Conservation (phyloP, 2,113 vertebrate species). For the Mugil cephalus region DNA sequence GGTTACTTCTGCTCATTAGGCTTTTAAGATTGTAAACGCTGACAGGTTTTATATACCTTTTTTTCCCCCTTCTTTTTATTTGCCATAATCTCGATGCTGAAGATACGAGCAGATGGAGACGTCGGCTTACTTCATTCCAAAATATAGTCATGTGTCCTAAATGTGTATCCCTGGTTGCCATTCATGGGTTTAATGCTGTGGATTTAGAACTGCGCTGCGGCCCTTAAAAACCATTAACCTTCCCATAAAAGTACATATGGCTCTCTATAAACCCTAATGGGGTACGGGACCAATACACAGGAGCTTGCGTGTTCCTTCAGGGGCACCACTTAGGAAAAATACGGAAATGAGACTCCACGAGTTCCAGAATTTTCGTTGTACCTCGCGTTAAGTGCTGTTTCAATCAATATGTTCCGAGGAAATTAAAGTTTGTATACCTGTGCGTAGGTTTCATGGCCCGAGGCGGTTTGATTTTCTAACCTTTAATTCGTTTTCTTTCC, state of each 20-base stretch:
- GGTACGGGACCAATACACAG: constrained; percentile 58
- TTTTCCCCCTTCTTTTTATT: constrained; percentile 20
- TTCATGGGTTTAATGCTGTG: constrained; percentile 75
- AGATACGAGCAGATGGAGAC: neutral
- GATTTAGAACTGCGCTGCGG: constrained; percentile 72
- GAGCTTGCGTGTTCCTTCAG: constrained; percentile 65
- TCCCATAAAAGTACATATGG: constrained; percentile 84
- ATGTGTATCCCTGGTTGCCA: constrained; percentile 57
- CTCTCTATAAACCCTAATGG: constrained; percentile 84
- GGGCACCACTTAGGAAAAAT: constrained; percentile 65
- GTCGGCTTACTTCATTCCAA: constrained; percentile 5
- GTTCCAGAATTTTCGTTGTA: constrained; percentile 27
- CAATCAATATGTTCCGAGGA: constrained; percentile 50
- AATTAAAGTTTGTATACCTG: constrained; percentile 46
- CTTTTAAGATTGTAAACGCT: constrained; percentile 80
- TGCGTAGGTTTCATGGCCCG: constrained; percentile 35
- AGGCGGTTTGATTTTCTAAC: constrained; percentile 30
- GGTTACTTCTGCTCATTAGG: constrained; percentile 81
- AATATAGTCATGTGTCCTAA: constrained; percentile 53
- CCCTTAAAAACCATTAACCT: constrained; percentile 84
- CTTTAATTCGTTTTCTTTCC: constrained; percentile 12
- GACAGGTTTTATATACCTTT: constrained; percentile 63
- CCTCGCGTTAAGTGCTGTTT: constrained; percentile 37
- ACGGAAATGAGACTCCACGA: constrained; percentile 75
- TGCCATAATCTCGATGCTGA: constrained; percentile 17